phyloP scores from a whole-genome alignment of 1,140 invertebrate species.

The Camponotus vicinus region DNA sequence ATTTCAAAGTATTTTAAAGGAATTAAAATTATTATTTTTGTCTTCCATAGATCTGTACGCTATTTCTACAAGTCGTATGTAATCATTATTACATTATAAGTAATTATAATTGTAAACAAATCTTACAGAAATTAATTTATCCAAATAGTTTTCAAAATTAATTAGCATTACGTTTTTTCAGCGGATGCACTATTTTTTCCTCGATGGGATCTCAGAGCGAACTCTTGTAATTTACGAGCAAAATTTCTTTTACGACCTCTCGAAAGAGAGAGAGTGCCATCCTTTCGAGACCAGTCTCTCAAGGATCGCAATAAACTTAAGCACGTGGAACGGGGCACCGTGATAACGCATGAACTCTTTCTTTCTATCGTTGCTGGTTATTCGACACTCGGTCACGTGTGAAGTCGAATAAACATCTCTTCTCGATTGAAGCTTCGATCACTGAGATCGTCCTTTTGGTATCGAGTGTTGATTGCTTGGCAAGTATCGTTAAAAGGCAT shows the following conservation, averaged over 20 bases:
- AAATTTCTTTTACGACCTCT: conserved; percentile 58
- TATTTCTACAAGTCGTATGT: too few species aligned
- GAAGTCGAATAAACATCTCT: conserved; percentile 59
- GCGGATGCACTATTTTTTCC: not conserved
- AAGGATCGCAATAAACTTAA: conserved; percentile 53
- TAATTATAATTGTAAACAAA: not conserved
- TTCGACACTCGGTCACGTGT: conserved; percentile 67
- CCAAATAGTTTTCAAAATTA: not conserved
- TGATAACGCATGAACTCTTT: conserved; percentile 55
- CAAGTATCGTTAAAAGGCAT: not conserved
- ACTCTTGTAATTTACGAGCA: conserved; percentile 51
- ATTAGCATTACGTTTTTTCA: not conserved
- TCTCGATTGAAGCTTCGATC: conserved; percentile 51
- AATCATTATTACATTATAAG: not conserved
- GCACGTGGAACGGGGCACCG: conserved; percentile 13
- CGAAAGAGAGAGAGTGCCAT: conserved; percentile 37
- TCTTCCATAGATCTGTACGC: too few species aligned
- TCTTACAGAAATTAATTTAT: conserved; percentile 11
- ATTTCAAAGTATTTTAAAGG: too few species aligned
- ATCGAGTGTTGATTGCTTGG: conserved; percentile 47
- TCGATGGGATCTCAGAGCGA: not conserved
- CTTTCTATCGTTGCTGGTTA: conserved; percentile 51
- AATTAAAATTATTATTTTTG: too few species aligned
- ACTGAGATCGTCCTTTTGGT: conserved; percentile 11
- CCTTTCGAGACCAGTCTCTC: conserved; percentile 40